Evolutionary conservation across 1,140 invertebrate genomes (phyloP).

Genomic region (Sitodiplosis mosellana): DNA sequence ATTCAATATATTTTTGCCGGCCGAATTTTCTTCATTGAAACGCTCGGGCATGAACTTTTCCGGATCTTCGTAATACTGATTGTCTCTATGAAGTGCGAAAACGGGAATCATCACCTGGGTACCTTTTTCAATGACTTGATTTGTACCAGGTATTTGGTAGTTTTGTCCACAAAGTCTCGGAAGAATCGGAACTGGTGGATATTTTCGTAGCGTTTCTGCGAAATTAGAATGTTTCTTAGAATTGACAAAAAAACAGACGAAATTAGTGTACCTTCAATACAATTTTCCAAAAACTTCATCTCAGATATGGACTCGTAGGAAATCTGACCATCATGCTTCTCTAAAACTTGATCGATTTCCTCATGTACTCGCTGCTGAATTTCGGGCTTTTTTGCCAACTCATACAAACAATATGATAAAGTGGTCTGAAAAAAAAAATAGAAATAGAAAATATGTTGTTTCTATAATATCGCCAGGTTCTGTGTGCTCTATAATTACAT

Average conservation of each 20-base stretch:
- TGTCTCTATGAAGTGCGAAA: constrained; percentile 18
- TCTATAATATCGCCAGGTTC: too few relatives aligned
- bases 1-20: background rate
- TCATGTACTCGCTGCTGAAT: constrained; percentile 28
- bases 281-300: constrained; percentile 22
- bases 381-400: constrained; percentile 30
- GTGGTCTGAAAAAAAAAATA: constrained; percentile 15
- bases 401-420: constrained; percentile 27
- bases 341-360: constrained; percentile 24
- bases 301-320: constrained; percentile 17
- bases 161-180: constrained; percentile 12
- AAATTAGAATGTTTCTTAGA: background rate
- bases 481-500: too few relatives aligned
- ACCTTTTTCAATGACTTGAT: constrained; percentile 20
- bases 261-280: constrained; percentile 12
- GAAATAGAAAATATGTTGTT: too few relatives aligned
- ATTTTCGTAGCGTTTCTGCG: constrained; percentile 1
- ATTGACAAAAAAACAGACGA: background rate
- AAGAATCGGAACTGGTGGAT: constrained; percentile 8
- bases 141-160: constrained; percentile 18
- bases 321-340: constrained; percentile 13
- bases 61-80: background rate
- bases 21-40: constrained; percentile 2
- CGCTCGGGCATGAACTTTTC: constrained; percentile 1
- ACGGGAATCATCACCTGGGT: constrained; percentile 21